Conservation (phyloP, 2,888 invertebrate genomes). For the Erynnis tages region DNA sequence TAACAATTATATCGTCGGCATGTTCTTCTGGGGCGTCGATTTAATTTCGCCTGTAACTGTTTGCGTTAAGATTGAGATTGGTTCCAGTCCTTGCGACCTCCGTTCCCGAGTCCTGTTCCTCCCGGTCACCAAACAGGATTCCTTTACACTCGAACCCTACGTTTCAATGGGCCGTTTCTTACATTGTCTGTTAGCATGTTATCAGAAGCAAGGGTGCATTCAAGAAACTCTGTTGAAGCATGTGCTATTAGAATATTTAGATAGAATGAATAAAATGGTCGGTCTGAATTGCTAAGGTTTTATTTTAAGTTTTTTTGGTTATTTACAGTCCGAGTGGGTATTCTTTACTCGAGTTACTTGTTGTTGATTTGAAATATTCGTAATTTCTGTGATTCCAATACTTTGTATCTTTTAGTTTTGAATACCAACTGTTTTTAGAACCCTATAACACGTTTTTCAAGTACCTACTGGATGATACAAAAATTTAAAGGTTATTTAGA, state of each 20-base stretch:
- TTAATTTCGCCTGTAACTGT: neutral
- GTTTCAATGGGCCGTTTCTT: slow-evolving; percentile 54
- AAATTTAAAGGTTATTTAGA: too few relatives aligned
- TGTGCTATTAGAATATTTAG: neutral
- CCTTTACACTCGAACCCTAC: slow-evolving; percentile 53
- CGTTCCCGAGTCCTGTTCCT: slow-evolving; percentile 48
- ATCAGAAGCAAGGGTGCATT: slow-evolving; percentile 36
- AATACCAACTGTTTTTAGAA: too few relatives aligned
- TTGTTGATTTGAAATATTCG: too few relatives aligned
- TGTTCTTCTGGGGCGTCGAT: neutral
- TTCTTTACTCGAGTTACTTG: too few relatives aligned
- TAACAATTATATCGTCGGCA: slow-evolving; percentile 7
- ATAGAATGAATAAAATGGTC: neutral
- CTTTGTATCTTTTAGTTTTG: too few relatives aligned
- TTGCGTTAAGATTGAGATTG: slow-evolving; percentile 9
- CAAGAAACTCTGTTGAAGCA: neutral
- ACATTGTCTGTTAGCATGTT: slow-evolving; percentile 51
- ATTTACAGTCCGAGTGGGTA: too few relatives aligned
- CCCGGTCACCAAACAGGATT: slow-evolving; percentile 59
- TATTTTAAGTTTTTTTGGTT: too few relatives aligned
- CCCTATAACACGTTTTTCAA: too few relatives aligned
- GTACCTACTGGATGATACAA: too few relatives aligned
- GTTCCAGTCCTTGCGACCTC: slow-evolving; percentile 22
- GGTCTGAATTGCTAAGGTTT: too few relatives aligned
- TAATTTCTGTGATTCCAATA: too few relatives aligned